phyloP scores from a whole-genome alignment of 2,113 vertebrate species.

The Melanerpes formicivorus region DNA sequence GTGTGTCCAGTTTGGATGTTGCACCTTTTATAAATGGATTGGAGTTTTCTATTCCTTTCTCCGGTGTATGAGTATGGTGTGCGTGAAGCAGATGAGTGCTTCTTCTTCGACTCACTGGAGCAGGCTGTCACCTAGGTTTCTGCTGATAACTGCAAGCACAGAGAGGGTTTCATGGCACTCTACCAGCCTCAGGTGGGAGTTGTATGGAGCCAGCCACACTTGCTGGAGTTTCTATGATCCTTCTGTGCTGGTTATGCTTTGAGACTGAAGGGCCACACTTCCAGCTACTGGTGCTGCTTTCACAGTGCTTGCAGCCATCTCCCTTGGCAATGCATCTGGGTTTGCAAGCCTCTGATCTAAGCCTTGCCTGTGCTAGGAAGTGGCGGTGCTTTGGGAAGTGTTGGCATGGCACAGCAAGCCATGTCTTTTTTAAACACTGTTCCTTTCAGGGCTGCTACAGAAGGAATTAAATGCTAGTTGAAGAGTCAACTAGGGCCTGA shows the following conservation, averaged over 20 bases:
- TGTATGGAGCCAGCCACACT: background rate
- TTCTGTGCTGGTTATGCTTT: background rate
- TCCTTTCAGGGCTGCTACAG: background rate
- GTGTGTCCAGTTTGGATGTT: background rate
- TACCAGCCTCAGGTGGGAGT: background rate
- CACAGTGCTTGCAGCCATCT: background rate
- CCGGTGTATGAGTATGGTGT: background rate
- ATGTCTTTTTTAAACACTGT: background rate
- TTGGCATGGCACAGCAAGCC: background rate
- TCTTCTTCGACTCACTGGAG: background rate
- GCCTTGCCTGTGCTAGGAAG: background rate
- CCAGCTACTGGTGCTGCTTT: background rate
- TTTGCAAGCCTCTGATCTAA: background rate
- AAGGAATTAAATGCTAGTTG: background rate
- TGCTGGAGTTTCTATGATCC: background rate
- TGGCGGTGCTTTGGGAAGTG: background rate
- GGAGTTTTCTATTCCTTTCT: background rate
- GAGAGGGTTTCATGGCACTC: background rate
- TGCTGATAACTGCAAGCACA: background rate
- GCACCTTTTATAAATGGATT: fast-evolving
- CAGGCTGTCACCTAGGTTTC: background rate
- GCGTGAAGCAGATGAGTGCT: background rate
- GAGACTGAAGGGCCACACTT: background rate
- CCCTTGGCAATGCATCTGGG: background rate
- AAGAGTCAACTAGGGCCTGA: background rate